phyloP scores from a whole-genome alignment of 2,113 vertebrate species.

The Semnopithecus entellus region DNA sequence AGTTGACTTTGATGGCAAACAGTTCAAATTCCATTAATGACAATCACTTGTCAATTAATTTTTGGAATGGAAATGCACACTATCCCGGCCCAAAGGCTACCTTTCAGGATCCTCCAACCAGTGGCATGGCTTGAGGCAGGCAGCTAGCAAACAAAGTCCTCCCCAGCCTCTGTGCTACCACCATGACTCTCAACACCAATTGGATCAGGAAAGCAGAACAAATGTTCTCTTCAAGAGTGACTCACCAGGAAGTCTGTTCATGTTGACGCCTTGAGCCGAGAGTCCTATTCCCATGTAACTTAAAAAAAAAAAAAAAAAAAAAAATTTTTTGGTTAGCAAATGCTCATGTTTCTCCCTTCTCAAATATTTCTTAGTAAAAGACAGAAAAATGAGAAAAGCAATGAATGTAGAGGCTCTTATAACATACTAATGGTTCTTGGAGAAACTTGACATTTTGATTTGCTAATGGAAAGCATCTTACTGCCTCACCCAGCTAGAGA shows the following conservation, averaged over 20 bases:
- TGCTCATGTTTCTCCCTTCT: neutral
- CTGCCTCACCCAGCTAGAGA: slow-evolving; percentile 2
- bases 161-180: neutral
- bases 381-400: slow-evolving; percentile 33
- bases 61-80: slow-evolving; percentile 32
- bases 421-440: neutral
- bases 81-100: neutral
- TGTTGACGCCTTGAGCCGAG: slow-evolving; percentile 99
- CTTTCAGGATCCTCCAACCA: slow-evolving; percentile 38
- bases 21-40: slow-evolving; percentile 50
- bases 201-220: slow-evolving; percentile 49
- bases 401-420: neutral
- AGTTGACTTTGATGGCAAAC: slow-evolving; percentile 49
- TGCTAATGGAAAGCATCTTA: slow-evolving; percentile 50
- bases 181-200: slow-evolving; percentile 39
- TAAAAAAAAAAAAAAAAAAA: slow-evolving; percentile 77
- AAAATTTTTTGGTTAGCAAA: slow-evolving; percentile 73
- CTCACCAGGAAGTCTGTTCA: slow-evolving; percentile 99
- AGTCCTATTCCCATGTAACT: slow-evolving; percentile 99
- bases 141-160: slow-evolving; percentile 9
- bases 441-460: slow-evolving; percentile 25
- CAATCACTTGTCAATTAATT: slow-evolving; percentile 38
- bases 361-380: slow-evolving; percentile 42
- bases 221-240: slow-evolving; percentile 74
- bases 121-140: neutral